These are phyloP conservation scores for Drosophila melanica DNA, from an alignment of 1,140 invertebrate species.

Conservation along the genomic window DNA sequence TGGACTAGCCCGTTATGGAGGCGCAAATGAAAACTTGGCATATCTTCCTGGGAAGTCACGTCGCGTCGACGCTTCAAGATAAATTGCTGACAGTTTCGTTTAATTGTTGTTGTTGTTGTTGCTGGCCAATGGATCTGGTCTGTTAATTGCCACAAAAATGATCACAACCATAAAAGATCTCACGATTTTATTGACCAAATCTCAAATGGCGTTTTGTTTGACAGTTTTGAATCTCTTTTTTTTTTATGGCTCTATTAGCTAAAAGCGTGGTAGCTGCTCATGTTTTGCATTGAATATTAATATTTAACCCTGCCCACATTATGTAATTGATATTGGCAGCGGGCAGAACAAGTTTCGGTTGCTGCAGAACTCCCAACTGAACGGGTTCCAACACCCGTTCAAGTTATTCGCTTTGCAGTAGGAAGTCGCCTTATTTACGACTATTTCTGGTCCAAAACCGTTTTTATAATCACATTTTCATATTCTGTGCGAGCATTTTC, in stretches of 20 bases:
- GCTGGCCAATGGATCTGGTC: constrained; percentile 37
- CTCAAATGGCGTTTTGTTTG: constrained; percentile 24
- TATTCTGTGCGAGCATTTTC: constrained; percentile 11
- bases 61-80: constrained; percentile 56
- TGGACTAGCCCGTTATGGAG: constrained; percentile 68
- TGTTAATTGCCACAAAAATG: constrained; percentile 77
- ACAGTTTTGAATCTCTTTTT: constrained; percentile 4
- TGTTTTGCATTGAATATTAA: constrained; percentile 57
- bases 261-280: constrained; percentile 26
- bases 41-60: constrained; percentile 72
- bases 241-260: constrained; percentile 78
- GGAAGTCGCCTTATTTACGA: constrained; percentile 38
- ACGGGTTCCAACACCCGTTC: constrained; percentile 28
- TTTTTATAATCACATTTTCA: constrained; percentile 21
- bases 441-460: background rate
- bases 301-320: constrained; percentile 41
- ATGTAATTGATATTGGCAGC: constrained; percentile 69
- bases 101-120: constrained; percentile 50
- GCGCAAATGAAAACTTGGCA: constrained; percentile 58
- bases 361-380: background rate
- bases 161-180: constrained; percentile 50
- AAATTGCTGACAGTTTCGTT: constrained; percentile 81
- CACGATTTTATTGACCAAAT: constrained; percentile 44
- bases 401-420: constrained; percentile 31
- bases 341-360: constrained; percentile 43